Evolutionary conservation across 2,113 vertebrate species (phyloP), one percentile per base, ranked within the genome.

Genomic region (Galeopterus variegatus): DNA sequence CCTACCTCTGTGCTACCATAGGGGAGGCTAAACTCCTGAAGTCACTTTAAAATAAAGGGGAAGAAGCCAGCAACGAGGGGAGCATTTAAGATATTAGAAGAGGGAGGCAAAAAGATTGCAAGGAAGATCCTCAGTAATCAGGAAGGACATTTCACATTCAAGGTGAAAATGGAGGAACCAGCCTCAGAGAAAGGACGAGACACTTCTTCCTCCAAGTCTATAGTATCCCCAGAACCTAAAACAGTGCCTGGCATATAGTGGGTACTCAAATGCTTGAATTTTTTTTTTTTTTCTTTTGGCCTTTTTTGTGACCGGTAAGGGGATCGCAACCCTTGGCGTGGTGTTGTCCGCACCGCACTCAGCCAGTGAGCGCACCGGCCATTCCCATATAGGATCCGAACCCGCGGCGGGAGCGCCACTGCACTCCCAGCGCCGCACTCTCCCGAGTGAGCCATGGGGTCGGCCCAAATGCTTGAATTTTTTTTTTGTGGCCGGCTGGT

Each of bases 31-130:
- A 41, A 41, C 41, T 41, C 28, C 36, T 21, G 21, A 87, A 91
- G 60, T 67, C 56, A 89, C 83, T 62, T 86, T 82, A 87, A 96
- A 90, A 70, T 56, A 92, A 96, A 89, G 54, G 11, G 19, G 72
- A 69, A 80, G 64, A 58, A 69, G 33, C 33, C 24, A 90, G 28
- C 2, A 4, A 89, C 76, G 54, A 83, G 24, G 11, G 23, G 3
- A 21, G 12, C 6, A 10, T 81, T 92, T 64, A 75, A 50, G 60
- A 70, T 75, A 13, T 28, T 84, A 33, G 48, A 88, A 88, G 60
- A 88, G 41, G 5, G 62, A 82, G 50, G 41, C 31, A 73, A 28
- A 75, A 86, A 88, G 24, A 8, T 67, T 80, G 56, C 19, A 84
- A 50, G 36, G 65, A 88, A 85, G 76, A 72, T 13, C 41, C 48